A percentile compares a stretch with the other conserved stretches of the same genome.
phyloP scores from a whole-genome alignment of 2,113 vertebrate genomes.

The Hippolais icterina region DNA sequence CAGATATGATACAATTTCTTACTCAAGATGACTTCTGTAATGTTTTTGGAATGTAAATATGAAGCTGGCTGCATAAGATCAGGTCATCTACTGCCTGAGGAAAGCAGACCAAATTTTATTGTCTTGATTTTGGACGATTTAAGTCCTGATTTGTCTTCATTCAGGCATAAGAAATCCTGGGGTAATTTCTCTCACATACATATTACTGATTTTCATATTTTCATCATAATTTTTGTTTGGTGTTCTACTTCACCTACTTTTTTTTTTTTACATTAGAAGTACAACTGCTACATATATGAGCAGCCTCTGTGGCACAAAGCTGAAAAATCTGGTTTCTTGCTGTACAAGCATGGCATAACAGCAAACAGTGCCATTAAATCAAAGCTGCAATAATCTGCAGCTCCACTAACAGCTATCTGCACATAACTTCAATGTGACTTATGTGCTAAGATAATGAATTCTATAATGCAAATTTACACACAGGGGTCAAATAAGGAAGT shows the following conservation, averaged over 20 bases:
- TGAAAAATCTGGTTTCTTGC: background rate
- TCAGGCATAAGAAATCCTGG: background rate
- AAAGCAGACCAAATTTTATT: constrained; percentile 55
- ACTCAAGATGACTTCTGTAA: constrained; percentile 34
- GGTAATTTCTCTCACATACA: constrained; percentile 18
- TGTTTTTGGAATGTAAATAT: constrained; percentile 45
- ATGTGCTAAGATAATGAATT: constrained; percentile 74
- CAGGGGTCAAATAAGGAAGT: constrained; percentile 72
- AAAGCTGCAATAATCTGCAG: constrained; percentile 51
- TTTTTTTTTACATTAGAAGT: background rate
- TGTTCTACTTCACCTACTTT: constrained; percentile 32
- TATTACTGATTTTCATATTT: constrained; percentile 56
- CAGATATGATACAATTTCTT: constrained; percentile 49
- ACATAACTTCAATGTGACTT: constrained; percentile 75
- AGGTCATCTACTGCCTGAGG: constrained; percentile 30
- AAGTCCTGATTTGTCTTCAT: background rate
- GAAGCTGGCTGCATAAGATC: background rate
- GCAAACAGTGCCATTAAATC: constrained; percentile 56
- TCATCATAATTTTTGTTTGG: constrained; percentile 58
- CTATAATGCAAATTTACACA: constrained; percentile 76
- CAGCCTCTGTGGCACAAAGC: background rate
- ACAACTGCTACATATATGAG: background rate
- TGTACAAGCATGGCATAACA: background rate
- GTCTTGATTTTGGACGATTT: constrained; percentile 35
- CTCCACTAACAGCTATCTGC: constrained; percentile 37